A percentile compares a stretch with the other conserved stretches of the same genome.
These are phyloP conservation scores for Heterodera carotae DNA, from an alignment of 1,140 invertebrate genomes.

Conservation along the genomic window DNA sequence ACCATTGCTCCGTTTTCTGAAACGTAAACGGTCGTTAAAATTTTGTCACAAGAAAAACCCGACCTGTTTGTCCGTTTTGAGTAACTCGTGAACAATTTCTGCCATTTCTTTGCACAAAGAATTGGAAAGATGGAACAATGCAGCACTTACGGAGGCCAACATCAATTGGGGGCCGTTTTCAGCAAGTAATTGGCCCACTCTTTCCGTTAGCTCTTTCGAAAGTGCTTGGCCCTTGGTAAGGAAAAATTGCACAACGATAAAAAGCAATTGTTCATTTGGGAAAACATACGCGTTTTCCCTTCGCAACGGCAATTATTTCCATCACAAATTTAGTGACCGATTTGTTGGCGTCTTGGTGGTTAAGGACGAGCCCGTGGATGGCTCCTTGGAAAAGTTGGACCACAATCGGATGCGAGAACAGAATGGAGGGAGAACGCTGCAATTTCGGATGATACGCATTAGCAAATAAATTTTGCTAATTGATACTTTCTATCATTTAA, in stretches of 20 bases:
- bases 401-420: slow-evolving; percentile 77
- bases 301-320: slow-evolving; percentile 44
- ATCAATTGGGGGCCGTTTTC: slow-evolving; percentile 38
- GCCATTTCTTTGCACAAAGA: slow-evolving; percentile 46
- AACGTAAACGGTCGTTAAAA: neutral
- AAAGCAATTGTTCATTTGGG: neutral
- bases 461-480: slow-evolving; percentile 68
- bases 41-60: slow-evolving; percentile 6
- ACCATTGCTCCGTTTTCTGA: slow-evolving; percentile 45
- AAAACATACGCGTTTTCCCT: slow-evolving; percentile 20
- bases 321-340: slow-evolving; percentile 49
- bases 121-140: slow-evolving; percentile 40
- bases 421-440: slow-evolving; percentile 77
- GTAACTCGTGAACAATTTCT: slow-evolving; percentile 37
- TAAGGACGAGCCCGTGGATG: slow-evolving; percentile 78
- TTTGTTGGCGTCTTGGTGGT: slow-evolving; percentile 87
- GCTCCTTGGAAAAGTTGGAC: slow-evolving; percentile 80
- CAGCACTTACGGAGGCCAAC: slow-evolving; percentile 26
- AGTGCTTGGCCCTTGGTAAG: slow-evolving; percentile 1
- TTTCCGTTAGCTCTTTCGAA: neutral
- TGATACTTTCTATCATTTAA: neutral
- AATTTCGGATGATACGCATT: slow-evolving; percentile 67
- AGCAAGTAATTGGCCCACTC: slow-evolving; percentile 28
- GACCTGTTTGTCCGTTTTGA: slow-evolving; percentile 32
- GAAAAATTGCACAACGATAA: neutral